Base-by-base conservation (phyloP, 2,888 invertebrate genomes). In the Heliconius hortense region DNA sequence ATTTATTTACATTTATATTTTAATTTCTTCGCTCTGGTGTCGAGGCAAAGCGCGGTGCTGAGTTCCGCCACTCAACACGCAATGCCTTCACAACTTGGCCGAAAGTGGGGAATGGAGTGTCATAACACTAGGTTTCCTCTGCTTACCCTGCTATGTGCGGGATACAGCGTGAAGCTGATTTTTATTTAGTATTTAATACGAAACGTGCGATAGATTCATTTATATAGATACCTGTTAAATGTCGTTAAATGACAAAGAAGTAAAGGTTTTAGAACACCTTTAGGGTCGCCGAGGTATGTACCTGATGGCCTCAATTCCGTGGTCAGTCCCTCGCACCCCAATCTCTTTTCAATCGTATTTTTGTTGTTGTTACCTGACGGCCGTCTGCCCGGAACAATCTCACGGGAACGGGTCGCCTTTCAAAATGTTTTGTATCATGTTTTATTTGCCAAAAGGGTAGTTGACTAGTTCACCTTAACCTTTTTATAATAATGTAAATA, bases 371-470 rank as follows among this genome's bases (percentile, higher is more conserved):
- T 89, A 90, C 90, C 89, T 91, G 89, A 85, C 83, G 84, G 84
- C 84, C 84, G 84, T 88, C 85, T 83, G 70, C 4, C 39, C 84
- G 84, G 85, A 86, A 89, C 88, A 89, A 89, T 92, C 89, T 89
- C 91, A 90, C 86, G 91, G 91, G 89, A 91, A 92, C 86, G 84
- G 82, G 82, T 78, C 82, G 82, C 79, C 80, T 77, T 73, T 70
- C 53, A 73, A 73, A 78, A 73, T 77, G 62, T 80, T 68, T 68
- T 71, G 43, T 71, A 39, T 24, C 76, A 73, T 43, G 53, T 76
- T 75, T 77, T 74, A 79, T 78, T 80, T 79, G 75, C 76, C 76
- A 68, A 74, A 77, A 75, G 81, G 81, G 81, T 80, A 81, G 81
- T 79, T 81, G 82, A 84, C 81, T 82, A 75, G 69, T 69, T 69